phyloP scores from a whole-genome alignment of 2,888 invertebrate genomes.

The Zonitis immaculata region DNA sequence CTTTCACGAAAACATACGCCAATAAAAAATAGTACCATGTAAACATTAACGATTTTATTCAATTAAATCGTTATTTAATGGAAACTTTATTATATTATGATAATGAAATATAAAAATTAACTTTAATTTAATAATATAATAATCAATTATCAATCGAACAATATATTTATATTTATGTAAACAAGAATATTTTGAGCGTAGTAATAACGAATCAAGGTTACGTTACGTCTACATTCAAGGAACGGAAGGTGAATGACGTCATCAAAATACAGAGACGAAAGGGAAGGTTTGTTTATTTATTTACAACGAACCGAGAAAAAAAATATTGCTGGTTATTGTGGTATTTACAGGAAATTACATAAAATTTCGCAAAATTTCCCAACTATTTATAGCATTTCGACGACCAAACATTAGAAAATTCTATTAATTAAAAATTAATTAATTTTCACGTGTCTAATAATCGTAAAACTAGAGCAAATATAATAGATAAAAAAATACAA shows the following conservation, averaged over 20 bases:
- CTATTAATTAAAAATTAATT: too few species aligned
- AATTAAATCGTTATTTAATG: not conserved
- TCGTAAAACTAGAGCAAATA: too few species aligned
- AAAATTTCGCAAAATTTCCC: not conserved
- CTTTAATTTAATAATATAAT: not conserved
- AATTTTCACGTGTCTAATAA: too few species aligned
- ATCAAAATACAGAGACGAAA: constrained; percentile 14
- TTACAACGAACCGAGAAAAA: too few species aligned
- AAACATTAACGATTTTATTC: constrained; percentile 32
- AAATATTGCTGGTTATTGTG: too few species aligned
- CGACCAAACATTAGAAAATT: too few species aligned
- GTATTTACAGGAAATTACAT: not conserved
- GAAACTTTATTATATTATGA: not conserved
- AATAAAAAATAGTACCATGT: constrained; percentile 43
- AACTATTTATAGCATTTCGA: too few species aligned
- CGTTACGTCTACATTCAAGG: constrained; percentile 33
- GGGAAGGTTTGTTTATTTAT: constrained; percentile 20
- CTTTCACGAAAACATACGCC: constrained; percentile 42
- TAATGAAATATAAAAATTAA: not conserved
- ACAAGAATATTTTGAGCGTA: constrained; percentile 31
- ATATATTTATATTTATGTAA: constrained; percentile 23
- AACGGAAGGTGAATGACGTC: constrained; percentile 34
- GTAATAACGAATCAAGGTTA: constrained; percentile 40
- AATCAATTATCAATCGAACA: not conserved
- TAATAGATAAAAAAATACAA: too few species aligned